These are phyloP conservation scores for Watsonalla cultraria DNA, from an alignment of 2,888 invertebrate genomes.

Conservation along the genomic window DNA sequence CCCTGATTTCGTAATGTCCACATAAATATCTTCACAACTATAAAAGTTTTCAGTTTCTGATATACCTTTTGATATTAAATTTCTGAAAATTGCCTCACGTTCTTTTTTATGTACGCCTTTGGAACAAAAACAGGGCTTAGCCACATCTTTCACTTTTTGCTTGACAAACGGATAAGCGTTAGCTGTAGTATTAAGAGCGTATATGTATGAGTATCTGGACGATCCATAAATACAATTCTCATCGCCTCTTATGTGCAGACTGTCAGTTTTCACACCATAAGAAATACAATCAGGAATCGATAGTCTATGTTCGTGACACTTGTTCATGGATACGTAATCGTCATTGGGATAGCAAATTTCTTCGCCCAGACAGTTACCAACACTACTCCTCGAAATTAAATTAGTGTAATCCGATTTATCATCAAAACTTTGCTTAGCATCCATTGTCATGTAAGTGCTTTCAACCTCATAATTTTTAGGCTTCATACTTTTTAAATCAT, in stretches of 20 bases:
- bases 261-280: constrained; percentile 18
- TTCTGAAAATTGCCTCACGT: constrained; percentile 2
- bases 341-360: constrained; percentile 3
- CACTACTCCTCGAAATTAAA: not conserved
- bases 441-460: not conserved
- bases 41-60: constrained; percentile 28
- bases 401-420: not conserved
- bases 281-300: constrained; percentile 26
- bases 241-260: constrained; percentile 46
- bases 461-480: not conserved
- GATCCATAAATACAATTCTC: constrained; percentile 39
- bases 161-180: constrained; percentile 43
- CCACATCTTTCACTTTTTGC: constrained; percentile 32
- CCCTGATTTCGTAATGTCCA: constrained; percentile 7
- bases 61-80: constrained; percentile 13
- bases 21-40: constrained; percentile 39
- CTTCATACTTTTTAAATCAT: constrained; percentile 36
- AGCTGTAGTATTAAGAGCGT: constrained; percentile 38
- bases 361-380: not conserved
- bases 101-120: constrained; percentile 22
- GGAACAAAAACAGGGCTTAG: constrained; percentile 50
- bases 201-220: constrained; percentile 39
- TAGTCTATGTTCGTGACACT: constrained; percentile 7
- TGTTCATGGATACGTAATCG: constrained; percentile 8
- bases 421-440: not conserved